Percentiles rank a stretch among this genome's conserved stretches.
phyloP scores from a whole-genome alignment of 1,140 invertebrate species.

The Drosophila parabipectinata region DNA sequence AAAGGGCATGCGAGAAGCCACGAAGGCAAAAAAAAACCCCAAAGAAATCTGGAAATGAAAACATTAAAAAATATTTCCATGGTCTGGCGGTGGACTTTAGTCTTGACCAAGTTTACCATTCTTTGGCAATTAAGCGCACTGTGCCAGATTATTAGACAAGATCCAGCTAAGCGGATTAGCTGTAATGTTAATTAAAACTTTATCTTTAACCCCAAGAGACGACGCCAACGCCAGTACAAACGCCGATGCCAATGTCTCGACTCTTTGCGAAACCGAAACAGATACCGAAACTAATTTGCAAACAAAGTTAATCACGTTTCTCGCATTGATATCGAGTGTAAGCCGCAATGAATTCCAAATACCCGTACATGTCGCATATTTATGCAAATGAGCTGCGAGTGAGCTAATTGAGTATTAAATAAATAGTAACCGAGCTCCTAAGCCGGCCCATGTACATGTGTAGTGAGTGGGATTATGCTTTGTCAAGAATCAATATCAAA shows the following conservation, averaged over 20 bases:
- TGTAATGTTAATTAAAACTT: slow-evolving; percentile 80
- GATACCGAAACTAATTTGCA: slow-evolving; percentile 65
- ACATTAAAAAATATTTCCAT: slow-evolving; percentile 40
- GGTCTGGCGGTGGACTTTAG: slow-evolving; percentile 4
- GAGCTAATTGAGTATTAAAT: slow-evolving; percentile 79
- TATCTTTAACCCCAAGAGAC: slow-evolving; percentile 23
- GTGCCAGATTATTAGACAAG: slow-evolving; percentile 44
- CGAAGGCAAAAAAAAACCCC: slow-evolving; percentile 4
- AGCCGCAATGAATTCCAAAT: slow-evolving; percentile 59
- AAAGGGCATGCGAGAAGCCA: slow-evolving; percentile 23
- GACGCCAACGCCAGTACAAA: neutral
- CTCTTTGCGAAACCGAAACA: slow-evolving; percentile 39
- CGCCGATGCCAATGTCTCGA: neutral
- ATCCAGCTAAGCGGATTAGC: slow-evolving; percentile 57
- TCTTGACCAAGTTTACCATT: slow-evolving; percentile 14
- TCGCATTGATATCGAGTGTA: slow-evolving; percentile 61
- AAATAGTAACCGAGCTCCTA: slow-evolving; percentile 49
- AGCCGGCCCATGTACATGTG: slow-evolving; percentile 44
- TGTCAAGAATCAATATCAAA: slow-evolving; percentile 42
- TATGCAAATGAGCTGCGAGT: slow-evolving; percentile 66
- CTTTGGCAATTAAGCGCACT: slow-evolving; percentile 48
- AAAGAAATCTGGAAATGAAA: neutral
- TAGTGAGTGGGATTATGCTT: slow-evolving; percentile 52
- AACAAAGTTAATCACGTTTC: slow-evolving; percentile 70
- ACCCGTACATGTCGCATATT: slow-evolving; percentile 56